Evolutionary conservation across 2,888 invertebrate genomes (phyloP).

Genomic region (Nebria salina): DNA sequence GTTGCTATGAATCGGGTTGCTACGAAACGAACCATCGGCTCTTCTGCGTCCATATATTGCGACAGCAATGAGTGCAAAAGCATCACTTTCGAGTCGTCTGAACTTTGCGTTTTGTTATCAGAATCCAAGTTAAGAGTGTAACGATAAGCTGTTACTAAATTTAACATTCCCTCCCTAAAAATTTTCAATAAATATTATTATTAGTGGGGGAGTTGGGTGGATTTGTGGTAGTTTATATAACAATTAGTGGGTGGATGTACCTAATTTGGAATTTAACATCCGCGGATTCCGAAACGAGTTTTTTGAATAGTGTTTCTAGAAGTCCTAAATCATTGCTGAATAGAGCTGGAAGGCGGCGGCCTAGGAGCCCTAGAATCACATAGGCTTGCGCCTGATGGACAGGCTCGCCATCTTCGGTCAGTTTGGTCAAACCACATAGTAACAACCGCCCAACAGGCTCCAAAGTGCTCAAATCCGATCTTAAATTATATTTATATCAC

Average conservation of each 20-base stretch:
- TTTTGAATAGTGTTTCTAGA: slow-evolving; percentile 66
- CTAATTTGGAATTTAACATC: slow-evolving; percentile 59
- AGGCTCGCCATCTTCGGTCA: slow-evolving; percentile 72
- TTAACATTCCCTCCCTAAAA: slow-evolving; percentile 57
- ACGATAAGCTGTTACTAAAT: slow-evolving; percentile 58
- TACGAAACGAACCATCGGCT: slow-evolving; percentile 82
- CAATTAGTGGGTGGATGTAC: neutral
- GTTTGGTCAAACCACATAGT: slow-evolving; percentile 76
- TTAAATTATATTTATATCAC: slow-evolving; percentile 55
- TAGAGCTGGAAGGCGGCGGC: slow-evolving; percentile 69
- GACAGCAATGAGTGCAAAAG: slow-evolving; percentile 69
- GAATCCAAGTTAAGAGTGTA: slow-evolving; percentile 53
- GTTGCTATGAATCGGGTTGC: slow-evolving; percentile 83
- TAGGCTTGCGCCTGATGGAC: slow-evolving; percentile 77
- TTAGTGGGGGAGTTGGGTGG: neutral
- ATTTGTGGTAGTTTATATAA: neutral
- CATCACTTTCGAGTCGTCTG: slow-evolving; percentile 58
- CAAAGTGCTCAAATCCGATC: slow-evolving; percentile 71
- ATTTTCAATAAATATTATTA: neutral
- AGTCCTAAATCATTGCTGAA: slow-evolving; percentile 74
- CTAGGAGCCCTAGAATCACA: slow-evolving; percentile 76
- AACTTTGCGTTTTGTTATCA: slow-evolving; percentile 52
- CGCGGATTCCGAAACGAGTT: slow-evolving; percentile 62
- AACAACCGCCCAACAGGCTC: slow-evolving; percentile 77
- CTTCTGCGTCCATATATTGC: slow-evolving; percentile 79